Base-by-base conservation (phyloP, 2,797 vertebrate species). In the Danio kyathit region DNA sequence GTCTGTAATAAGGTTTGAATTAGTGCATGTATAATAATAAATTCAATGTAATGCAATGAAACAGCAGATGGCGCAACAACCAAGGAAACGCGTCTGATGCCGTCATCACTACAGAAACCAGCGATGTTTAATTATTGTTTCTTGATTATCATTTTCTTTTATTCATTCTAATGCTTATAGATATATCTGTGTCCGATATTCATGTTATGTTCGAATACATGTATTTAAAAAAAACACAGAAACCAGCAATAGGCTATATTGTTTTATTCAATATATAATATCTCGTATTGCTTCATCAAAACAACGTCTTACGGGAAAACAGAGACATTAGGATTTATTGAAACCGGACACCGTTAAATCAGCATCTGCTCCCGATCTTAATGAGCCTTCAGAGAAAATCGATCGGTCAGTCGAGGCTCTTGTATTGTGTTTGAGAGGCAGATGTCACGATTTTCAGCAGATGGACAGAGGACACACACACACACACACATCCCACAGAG, bases 31-130 rank as follows among this genome's bases (percentile, higher is more conserved):
- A 29, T 29, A 29, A 29, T 29, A 29, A 1, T 29, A 29, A 29
- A 29, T 1, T 29, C 29, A 63, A 21, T 52, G 67, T 7, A 54
- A 44, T 79, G 29, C 67, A 52, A 52, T 44, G n/a, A 63, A 63
- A 54, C 77, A 72, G 38, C 13, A 79, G 76, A 78, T 79, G 76
- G 76, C 65, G 71, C 66, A 61, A n/a, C 7, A 67, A 14, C 2
- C 64, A 57, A 57, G 67, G 5, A 48, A 77, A 67, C 7, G 10
- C 0, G 3, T 2, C 29, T 0, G 12, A n/a, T 49, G 54, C 48
- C 12, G 43, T 79, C 44, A 51, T 51, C 21, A 16, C 71, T 29
- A 44, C 6, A 43, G 6, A 69, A 48, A 49, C 1, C 1, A 40
- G 29, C 29, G 29, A 29, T 29, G 29, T 1, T 29, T 29, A 29